Evolutionary conservation across 2,797 vertebrate species (phyloP), one percentile per base, ranked within the genome.

Genomic region (Gastrophryne carolinensis): DNA sequence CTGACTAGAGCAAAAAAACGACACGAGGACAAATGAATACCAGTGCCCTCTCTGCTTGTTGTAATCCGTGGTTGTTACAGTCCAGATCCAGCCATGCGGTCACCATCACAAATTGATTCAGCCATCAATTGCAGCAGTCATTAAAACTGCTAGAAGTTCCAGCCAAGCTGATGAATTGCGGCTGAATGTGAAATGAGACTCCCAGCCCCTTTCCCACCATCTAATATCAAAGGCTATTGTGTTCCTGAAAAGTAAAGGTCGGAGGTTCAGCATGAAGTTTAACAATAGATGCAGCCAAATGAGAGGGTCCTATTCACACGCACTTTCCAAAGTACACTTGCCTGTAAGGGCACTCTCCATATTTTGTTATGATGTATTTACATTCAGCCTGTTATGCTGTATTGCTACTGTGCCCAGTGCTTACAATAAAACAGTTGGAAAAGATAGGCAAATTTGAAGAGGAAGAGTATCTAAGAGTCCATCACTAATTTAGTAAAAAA

Each of bases 21-120:
- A 19, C 81, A 85, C 79, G 78, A 44, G 84, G 83, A 86, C 81
- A 79, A 87, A 83, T 90, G 86, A 91, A 91, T 89, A 90, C 86
- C 84, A 53, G 83, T 79, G 83, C 81, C 84, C 67, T 83, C 87
- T 92, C 86, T 90, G 87, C 89, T 86, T 82, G 86, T 91, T 93
- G 89, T 94, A 93, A 92, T 90, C 91, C 89, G 17, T 84, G 90
- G 89, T 92, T 93, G 91, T 93, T 94, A 92, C 92, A 93, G 92
- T 94, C 89, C 87, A 90, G 87, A 90, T 89, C 91, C 86, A 91
- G 90, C 91, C 90, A 91, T 86, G 90, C 92, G 92, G 93, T 95
- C 93, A 94, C 94, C 93, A 84, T 93, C 90, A 90, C 94, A 84
- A 96, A 95, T 95, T 93, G 93, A 95, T 96, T 96, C 94, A 95